Percentiles rank a stretch among this genome's conserved stretches.
Conservation (phyloP, 2,888 invertebrate genomes). For the Leptura quadrifasciata region DNA sequence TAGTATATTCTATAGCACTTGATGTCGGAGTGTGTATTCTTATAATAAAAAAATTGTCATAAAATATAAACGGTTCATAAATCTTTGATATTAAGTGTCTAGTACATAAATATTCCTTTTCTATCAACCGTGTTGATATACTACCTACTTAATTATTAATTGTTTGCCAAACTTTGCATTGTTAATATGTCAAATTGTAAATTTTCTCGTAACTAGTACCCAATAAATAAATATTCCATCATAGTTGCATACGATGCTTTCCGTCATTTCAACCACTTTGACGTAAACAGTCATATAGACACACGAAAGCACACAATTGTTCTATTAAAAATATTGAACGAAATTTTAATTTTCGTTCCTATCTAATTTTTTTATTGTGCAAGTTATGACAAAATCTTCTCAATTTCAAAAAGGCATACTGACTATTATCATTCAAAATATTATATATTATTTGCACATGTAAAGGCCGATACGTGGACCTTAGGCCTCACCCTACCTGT, state of each 20-base stretch:
- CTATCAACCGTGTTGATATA: neutral
- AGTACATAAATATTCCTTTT: slow-evolving; percentile 2
- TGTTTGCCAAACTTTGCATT: slow-evolving; percentile 8
- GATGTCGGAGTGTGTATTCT: neutral
- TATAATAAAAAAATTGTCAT: neutral
- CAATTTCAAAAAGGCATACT: too few relatives aligned
- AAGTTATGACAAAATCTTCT: too few relatives aligned
- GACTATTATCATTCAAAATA: too few relatives aligned
- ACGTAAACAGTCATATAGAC: too few relatives aligned
- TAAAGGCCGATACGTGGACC: too few relatives aligned
- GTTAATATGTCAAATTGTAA: slow-evolving; percentile 25
- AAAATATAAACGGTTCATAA: slow-evolving; percentile 19
- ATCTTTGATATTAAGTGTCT: neutral
- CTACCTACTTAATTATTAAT: neutral
- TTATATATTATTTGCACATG: too few relatives aligned
- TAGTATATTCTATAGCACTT: neutral
- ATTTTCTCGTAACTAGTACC: neutral
- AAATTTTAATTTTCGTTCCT: too few relatives aligned
- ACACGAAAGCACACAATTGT: too few relatives aligned
- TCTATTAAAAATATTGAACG: too few relatives aligned
- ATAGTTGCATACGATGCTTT: neutral
- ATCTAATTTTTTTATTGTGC: too few relatives aligned
- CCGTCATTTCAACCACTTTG: too few relatives aligned
- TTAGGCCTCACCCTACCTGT: too few relatives aligned
- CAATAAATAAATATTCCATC: slow-evolving; percentile 13